A percentile compares a stretch with the other conserved stretches of the same genome.
phyloP scores from a whole-genome alignment of 1,140 invertebrate species.

The Drosophila pseudoobscura region DNA sequence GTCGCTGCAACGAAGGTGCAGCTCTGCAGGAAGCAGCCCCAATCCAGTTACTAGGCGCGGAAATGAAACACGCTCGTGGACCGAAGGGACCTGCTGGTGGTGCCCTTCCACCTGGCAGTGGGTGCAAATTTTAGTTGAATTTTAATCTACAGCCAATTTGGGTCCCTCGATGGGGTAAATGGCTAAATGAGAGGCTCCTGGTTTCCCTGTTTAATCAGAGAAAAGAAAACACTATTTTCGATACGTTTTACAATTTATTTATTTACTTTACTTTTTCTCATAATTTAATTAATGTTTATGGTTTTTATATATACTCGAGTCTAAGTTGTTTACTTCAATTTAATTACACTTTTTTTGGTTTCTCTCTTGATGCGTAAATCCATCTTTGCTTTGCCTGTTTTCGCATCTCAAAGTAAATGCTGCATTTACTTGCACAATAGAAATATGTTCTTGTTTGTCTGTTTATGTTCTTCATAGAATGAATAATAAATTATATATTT shows the following conservation, averaged over 20 bases:
- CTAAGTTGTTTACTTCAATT: conserved; percentile 58
- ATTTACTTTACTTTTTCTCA: conserved; percentile 54
- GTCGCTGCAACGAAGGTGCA: conserved; percentile 47
- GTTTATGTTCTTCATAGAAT: conserved; percentile 29
- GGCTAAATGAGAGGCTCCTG: too few species aligned
- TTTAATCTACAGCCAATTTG: neutral
- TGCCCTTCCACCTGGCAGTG: too few species aligned
- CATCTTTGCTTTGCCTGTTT: conserved; percentile 30
- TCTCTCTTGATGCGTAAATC: conserved; percentile 22
- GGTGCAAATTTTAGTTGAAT: neutral
- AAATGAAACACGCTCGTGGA: conserved; percentile 49
- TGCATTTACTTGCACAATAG: conserved; percentile 52
- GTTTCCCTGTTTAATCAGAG: neutral
- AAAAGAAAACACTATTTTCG: conserved; percentile 9
- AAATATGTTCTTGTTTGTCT: conserved; percentile 17
- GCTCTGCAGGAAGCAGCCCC: conserved; percentile 56
- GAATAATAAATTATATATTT: conserved; percentile 67
- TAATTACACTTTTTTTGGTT: conserved; percentile 54
- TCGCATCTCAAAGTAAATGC: conserved; percentile 58
- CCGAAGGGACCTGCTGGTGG: neutral
- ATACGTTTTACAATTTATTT: conserved; percentile 57
- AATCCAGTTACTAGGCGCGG: conserved; percentile 64
- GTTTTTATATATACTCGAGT: conserved; percentile 54
- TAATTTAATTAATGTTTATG: conserved; percentile 43
- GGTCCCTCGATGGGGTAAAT: too few species aligned